Conservation (phyloP, 2,888 invertebrate genomes). For the Stegophylla sp. region DNA sequence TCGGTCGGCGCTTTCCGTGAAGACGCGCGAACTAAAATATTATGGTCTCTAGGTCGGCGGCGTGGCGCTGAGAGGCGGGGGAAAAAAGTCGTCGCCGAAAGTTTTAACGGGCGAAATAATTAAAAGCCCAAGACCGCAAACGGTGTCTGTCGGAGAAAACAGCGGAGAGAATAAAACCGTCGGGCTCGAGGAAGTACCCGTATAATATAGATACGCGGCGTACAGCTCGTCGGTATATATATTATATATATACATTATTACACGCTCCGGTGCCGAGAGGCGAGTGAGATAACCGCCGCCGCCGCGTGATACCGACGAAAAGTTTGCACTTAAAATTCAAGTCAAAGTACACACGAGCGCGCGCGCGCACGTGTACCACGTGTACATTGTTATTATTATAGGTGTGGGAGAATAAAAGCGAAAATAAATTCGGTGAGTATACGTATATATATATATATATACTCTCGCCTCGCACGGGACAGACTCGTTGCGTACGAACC, state of each 20-base stretch:
- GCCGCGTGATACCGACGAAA: neutral
- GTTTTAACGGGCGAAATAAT: slow-evolving; percentile 36
- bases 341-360: neutral
- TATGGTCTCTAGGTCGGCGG: neutral
- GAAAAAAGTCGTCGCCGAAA: slow-evolving; percentile 10
- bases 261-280: too few species aligned
- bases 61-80: neutral
- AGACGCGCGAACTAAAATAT: neutral
- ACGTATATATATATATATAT: too few species aligned
- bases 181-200: neutral
- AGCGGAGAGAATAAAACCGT: neutral
- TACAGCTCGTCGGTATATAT: too few species aligned
- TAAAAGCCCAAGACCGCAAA: slow-evolving; percentile 13
- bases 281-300: too few species aligned
- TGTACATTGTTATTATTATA: too few species aligned
- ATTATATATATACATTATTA: too few species aligned
- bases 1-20: neutral
- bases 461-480: too few species aligned
- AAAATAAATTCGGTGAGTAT: too few species aligned
- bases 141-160: neutral
- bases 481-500: too few species aligned
- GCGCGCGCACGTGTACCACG: neutral
- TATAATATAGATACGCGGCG: too few species aligned
- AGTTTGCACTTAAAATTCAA: too few species aligned
- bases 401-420: too few species aligned